phyloP scores from a whole-genome alignment of 2,797 vertebrate genomes.

The Spondyliosoma cantharus region DNA sequence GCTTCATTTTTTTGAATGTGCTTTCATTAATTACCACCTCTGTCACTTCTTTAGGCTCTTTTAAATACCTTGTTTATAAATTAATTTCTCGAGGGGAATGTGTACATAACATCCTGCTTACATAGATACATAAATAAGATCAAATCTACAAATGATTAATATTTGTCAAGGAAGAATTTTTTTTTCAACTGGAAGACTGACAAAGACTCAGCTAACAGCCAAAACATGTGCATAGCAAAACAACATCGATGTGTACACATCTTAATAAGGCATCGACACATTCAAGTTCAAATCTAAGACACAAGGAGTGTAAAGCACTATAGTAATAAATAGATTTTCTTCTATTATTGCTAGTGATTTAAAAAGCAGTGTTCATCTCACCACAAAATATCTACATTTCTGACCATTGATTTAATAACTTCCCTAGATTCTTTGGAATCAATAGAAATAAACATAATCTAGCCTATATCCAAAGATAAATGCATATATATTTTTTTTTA shows the following conservation, averaged over 20 bases:
- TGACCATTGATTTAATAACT: conserved; percentile 72
- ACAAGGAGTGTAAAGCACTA: conserved; percentile 82
- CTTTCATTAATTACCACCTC: conserved; percentile 35
- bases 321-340: conserved; percentile 78
- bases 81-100: conserved; percentile 59
- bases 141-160: conserved; percentile 70
- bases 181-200: conserved; percentile 69
- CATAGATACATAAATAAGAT: conserved; percentile 85
- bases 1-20: conserved; percentile 14
- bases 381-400: conserved; percentile 74
- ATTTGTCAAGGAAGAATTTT: conserved; percentile 56
- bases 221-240: conserved; percentile 72
- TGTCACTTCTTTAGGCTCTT: conserved; percentile 15
- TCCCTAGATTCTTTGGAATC: conserved; percentile 82
- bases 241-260: conserved; percentile 69
- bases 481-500: conserved; percentile 51
- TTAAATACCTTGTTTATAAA: conserved; percentile 56
- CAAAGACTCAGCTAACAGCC: conserved; percentile 67
- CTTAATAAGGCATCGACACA: conserved; percentile 80
- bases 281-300: conserved; percentile 82
- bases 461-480: conserved; percentile 76
- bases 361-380: conserved; percentile 75
- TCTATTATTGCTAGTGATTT: conserved; percentile 83
- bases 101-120: conserved; percentile 54
- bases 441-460: conserved; percentile 75